Conservation (phyloP, 2,888 invertebrate genomes). For the Tortricodes alternella region DNA sequence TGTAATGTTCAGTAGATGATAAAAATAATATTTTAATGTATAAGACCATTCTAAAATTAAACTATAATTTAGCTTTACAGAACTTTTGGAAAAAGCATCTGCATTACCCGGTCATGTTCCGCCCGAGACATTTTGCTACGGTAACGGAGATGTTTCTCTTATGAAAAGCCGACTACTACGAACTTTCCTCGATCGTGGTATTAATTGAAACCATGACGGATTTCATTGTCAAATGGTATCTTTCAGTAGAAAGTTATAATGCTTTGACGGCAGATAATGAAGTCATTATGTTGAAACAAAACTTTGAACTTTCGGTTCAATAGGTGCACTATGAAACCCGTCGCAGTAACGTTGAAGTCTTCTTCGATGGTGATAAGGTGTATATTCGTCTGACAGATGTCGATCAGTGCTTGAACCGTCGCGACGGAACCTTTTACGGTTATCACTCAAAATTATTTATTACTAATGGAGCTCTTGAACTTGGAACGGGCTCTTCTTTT, state of each 20-base stretch:
- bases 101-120: too few relatives aligned
- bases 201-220: background rate
- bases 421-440: slow-evolving; percentile 70
- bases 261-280: slow-evolving; percentile 30
- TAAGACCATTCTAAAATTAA: too few relatives aligned
- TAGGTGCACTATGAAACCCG: slow-evolving; percentile 33
- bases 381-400: background rate
- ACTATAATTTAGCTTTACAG: too few relatives aligned
- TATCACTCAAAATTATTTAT: slow-evolving; percentile 74
- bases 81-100: too few relatives aligned
- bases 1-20: too few relatives aligned
- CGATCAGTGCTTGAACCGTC: slow-evolving; percentile 51
- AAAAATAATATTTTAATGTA: too few relatives aligned
- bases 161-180: too few relatives aligned
- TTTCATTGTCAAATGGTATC: too few relatives aligned
- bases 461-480: slow-evolving; percentile 58
- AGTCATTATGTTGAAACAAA: slow-evolving; percentile 34
- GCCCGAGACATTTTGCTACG: too few relatives aligned
- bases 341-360: background rate
- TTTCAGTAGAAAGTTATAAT: slow-evolving; percentile 23
- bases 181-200: too few relatives aligned
- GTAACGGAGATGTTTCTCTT: too few relatives aligned
- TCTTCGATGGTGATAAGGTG: slow-evolving; percentile 3
- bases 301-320: slow-evolving; percentile 57
- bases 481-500: slow-evolving; percentile 20